Percentiles rank a stretch among this genome's conserved stretches.
These are phyloP conservation scores for Glaucidium brasilianum DNA, from an alignment of 2,113 vertebrate genomes.

Conservation along the genomic window DNA sequence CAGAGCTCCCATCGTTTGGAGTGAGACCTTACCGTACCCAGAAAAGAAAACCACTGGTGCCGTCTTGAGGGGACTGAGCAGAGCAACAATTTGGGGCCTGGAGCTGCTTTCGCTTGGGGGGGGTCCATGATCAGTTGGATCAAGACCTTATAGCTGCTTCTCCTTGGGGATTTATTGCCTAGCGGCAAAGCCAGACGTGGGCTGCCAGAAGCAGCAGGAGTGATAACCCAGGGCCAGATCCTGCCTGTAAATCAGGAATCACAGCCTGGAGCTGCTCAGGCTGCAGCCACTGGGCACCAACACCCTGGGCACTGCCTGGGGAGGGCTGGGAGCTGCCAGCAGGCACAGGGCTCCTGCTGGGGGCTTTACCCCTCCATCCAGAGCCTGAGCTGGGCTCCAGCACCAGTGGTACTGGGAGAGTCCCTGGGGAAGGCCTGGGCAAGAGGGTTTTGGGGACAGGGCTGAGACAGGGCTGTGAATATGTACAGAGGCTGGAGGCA, in stretches of 20 bases:
- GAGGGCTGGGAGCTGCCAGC: neutral
- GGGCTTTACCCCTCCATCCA: neutral
- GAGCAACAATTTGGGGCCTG: neutral
- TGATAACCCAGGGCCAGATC: neutral
- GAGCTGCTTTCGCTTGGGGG: neutral
- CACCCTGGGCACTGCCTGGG: neutral
- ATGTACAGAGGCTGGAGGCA: neutral
- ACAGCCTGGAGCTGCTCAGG: neutral
- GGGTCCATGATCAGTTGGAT: neutral
- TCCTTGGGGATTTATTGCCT: neutral
- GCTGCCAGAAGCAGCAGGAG: conserved; percentile 2
- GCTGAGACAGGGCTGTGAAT: neutral
- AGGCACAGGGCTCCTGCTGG: neutral
- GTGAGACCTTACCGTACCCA: neutral
- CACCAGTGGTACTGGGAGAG: neutral
- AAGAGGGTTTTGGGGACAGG: neutral
- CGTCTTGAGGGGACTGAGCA: neutral
- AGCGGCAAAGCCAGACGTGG: neutral
- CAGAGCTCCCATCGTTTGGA: neutral
- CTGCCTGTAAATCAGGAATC: neutral
- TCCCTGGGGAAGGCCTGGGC: fast-evolving
- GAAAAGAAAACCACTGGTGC: neutral
- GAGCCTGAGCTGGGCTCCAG: neutral
- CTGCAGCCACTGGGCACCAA: neutral
- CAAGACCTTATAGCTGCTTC: neutral